Evolutionary conservation across 92 coral and sea anemone genomes (phyloP), one percentile per base, ranked within the genome.

Genomic region (Phenganax marumi): DNA sequence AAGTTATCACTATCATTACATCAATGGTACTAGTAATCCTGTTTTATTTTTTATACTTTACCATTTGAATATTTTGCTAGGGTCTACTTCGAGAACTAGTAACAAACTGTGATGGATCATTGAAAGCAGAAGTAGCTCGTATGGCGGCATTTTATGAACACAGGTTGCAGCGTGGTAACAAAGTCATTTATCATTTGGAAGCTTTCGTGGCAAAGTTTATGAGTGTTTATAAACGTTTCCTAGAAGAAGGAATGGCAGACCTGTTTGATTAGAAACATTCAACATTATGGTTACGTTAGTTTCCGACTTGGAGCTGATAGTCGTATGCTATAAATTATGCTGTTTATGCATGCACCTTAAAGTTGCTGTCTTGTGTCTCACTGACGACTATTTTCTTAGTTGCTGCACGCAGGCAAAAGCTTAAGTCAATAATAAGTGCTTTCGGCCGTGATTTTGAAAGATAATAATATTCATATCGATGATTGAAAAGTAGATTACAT

Each of bases 171-270:
- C 97, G 90, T 52, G 98, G 98, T 12, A 95, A 88, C 86, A 95
- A 95, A 62, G 93, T 92, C 63, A 92, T 95, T 76, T 95, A 95
- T 47, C 98, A 95, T 76, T 87, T 95, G 39, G 97, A 95, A 81
- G 98, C 98, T 17, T 92, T 95, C 76, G 97, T 95, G 4, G 98
- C 98, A 22, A 95, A 95, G 81, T 95, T 95, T 57, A 95, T 95
- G 98, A 92, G 97, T 71, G 88, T 92, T 83, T 95, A 95, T 73
- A 95, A 95, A 84, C 82, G 93, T 60, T 95, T 95, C 85, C 90
- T 95, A 25, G 98, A 95, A 84, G 98, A 95, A 73, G 98, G 97
- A 43, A 95, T 95, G 96, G 93, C 97, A 9, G 98, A 95, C 48
- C 88, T 95, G 80, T 92, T 95, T 70, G 58, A 1, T 48, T 43